Percentiles rank a stretch among this genome's conserved stretches.
Evolutionary conservation across 1,140 invertebrate genomes (phyloP).

Genomic region (Chironomus tepperi): DNA sequence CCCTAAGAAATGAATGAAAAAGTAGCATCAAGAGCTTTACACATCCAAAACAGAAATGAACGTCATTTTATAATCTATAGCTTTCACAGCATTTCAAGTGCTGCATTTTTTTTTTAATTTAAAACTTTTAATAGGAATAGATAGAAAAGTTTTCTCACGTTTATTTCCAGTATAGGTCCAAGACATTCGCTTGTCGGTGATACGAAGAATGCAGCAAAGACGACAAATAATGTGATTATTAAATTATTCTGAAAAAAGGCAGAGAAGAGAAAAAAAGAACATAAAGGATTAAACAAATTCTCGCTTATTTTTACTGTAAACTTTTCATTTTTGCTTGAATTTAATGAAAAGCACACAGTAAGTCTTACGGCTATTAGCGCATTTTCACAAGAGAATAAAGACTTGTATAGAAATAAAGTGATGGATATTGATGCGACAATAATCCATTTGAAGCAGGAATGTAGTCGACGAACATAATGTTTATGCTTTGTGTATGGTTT

Average conservation of each 20-base stretch:
- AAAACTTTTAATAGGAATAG: not conserved
- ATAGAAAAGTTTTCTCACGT: constrained; percentile 48
- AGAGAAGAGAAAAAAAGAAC: not conserved
- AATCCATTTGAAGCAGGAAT: no score
- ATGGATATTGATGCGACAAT: no score
- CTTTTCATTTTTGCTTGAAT: not conserved
- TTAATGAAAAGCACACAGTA: no score
- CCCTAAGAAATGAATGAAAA: constrained; percentile 47
- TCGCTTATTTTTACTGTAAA: not conserved
- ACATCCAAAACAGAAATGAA: not conserved
- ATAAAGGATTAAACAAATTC: not conserved
- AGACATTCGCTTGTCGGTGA: constrained; percentile 82
- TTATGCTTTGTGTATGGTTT: no score
- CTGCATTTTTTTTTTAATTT: no score
- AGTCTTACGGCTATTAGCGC: no score
- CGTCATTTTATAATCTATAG: not conserved
- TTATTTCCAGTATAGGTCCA: constrained; percentile 75
- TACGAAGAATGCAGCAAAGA: constrained; percentile 59
- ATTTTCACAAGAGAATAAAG: no score
- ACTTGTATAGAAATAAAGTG: no score
- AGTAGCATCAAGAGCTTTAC: not conserved
- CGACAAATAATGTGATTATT: constrained; percentile 63
- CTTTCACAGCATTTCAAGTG: not conserved
- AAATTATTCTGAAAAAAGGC: not conserved
- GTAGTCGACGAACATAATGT: no score